These are phyloP conservation scores for Ceratina calcarata DNA, from an alignment of 1,140 invertebrate species.

Conservation along the genomic window DNA sequence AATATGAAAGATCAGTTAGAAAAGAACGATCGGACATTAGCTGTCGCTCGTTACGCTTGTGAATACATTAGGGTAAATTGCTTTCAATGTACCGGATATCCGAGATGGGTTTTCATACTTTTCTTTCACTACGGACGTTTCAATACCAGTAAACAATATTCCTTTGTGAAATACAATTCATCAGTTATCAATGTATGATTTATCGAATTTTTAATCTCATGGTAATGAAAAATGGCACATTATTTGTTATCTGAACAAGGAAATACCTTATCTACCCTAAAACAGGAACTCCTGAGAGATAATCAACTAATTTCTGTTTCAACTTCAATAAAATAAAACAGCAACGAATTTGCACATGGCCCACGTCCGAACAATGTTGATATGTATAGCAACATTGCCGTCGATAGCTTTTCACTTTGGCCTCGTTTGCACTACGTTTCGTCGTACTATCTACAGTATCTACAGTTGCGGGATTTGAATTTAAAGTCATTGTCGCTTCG, in stretches of 20 bases:
- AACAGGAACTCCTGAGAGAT: too few species aligned
- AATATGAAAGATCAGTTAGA: background rate
- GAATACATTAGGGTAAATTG: constrained; percentile 38
- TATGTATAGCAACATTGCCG: constrained; percentile 6
- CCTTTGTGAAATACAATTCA: background rate
- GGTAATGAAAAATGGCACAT: too few species aligned
- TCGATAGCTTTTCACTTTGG: constrained; percentile 52
- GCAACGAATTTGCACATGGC: background rate
- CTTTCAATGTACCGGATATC: constrained; percentile 64
- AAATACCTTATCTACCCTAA: too few species aligned
- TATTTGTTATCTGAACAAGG: too few species aligned
- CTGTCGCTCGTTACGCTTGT: constrained; percentile 46
- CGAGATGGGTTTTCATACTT: constrained; percentile 50
- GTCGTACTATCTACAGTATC: constrained; percentile 32
- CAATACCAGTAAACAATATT: background rate
- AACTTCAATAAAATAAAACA: background rate
- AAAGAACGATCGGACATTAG: background rate
- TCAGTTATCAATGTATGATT: background rate
- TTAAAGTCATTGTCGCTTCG: constrained; percentile 47
- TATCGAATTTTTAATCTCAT: too few species aligned
- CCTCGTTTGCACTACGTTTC: constrained; percentile 43
- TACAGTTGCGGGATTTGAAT: constrained; percentile 46
- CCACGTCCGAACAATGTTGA: constrained; percentile 29
- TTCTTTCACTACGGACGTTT: constrained; percentile 29
- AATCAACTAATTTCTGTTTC: background rate